These are phyloP conservation scores for Parnassius apollo DNA, from an alignment of 2,888 invertebrate species.

Conservation along the genomic window DNA sequence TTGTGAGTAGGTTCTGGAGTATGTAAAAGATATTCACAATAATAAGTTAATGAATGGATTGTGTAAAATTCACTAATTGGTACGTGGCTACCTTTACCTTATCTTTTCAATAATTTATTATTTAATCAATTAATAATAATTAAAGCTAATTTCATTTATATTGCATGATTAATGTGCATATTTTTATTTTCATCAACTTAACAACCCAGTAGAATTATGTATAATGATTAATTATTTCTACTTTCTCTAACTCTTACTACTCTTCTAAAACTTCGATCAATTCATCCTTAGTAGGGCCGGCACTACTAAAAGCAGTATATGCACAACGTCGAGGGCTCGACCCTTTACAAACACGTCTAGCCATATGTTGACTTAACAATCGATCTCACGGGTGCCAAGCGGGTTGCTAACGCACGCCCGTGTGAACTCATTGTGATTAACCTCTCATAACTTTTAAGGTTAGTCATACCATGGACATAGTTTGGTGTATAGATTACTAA, in stretches of 20 bases:
- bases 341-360: conserved; percentile 34
- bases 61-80: no score
- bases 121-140: no score
- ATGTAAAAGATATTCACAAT: no score
- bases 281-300: background rate
- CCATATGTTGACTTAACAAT: conserved; percentile 35
- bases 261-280: conserved; percentile 24
- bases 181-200: no score
- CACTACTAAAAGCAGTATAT: conserved; percentile 19
- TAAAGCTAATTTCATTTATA: no score
- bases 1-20: no score
- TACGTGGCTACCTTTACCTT: no score
- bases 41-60: no score
- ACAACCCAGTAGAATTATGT: no score
- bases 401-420: conserved; percentile 33
- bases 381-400: conserved; percentile 33
- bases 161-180: no score
- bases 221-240: background rate
- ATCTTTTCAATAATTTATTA: no score
- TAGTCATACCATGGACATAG: conserved; percentile 2
- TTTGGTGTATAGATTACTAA: background rate
- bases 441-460: conserved; percentile 25
- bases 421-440: conserved; percentile 35
- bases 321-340: conserved; percentile 30
- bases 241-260: no score